These are phyloP conservation scores for Heterodera schachtii DNA, from an alignment of 1,140 invertebrate genomes.

Conservation along the genomic window DNA sequence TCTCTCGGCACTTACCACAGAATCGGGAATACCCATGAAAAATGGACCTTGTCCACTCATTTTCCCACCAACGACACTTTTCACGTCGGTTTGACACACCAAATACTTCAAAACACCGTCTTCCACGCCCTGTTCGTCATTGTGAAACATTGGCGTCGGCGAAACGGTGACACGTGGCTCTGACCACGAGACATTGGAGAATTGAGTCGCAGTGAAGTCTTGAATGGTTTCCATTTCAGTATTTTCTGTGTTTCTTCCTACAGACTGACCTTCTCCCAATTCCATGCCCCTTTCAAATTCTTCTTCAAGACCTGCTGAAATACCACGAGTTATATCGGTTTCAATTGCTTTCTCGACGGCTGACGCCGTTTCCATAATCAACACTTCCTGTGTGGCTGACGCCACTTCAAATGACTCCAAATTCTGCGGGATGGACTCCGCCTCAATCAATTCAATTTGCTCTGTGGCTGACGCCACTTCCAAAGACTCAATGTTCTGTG, in stretches of 20 bases:
- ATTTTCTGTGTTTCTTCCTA: neutral
- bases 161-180: neutral
- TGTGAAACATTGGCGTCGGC: too few species aligned
- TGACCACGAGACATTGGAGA: too few species aligned
- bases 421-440: too few species aligned
- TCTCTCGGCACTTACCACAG: neutral
- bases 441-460: too few species aligned
- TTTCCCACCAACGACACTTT: neutral
- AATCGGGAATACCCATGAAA: conserved; percentile 15
- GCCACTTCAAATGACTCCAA: too few species aligned
- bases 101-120: neutral
- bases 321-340: neutral
- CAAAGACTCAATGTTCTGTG: too few species aligned
- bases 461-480: too few species aligned
- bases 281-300: neutral
- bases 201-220: too few species aligned
- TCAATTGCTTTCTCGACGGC: neutral
- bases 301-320: neutral
- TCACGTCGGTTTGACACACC: neutral
- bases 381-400: too few species aligned
- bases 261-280: too few species aligned
- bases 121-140: too few species aligned
- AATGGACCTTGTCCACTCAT: neutral
- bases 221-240: neutral
- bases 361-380: neutral